Evolutionary conservation across 2,888 invertebrate species (phyloP).

Genomic region (Autographa gamma): DNA sequence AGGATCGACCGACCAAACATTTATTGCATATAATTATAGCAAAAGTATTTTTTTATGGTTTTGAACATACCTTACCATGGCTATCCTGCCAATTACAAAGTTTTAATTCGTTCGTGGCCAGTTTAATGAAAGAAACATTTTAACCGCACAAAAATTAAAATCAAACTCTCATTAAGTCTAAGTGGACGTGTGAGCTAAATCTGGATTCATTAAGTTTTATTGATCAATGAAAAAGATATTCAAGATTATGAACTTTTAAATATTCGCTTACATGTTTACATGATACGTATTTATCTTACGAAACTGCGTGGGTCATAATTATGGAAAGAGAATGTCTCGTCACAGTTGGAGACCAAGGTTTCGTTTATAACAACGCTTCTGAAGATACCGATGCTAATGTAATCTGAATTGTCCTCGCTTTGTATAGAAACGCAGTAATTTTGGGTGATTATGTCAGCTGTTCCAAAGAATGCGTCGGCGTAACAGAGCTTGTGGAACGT

Average conservation of each 20-base stretch:
- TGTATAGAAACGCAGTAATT: conserved; percentile 77
- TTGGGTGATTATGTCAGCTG: conserved; percentile 83
- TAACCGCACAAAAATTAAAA: neutral
- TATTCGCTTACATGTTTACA: conserved; percentile 42
- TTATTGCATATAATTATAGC: neutral
- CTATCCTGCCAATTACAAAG: neutral
- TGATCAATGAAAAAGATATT: neutral
- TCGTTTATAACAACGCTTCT: conserved; percentile 77
- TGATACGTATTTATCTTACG: conserved; percentile 64
- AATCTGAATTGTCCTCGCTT: conserved; percentile 76
- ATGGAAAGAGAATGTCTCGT: conserved; percentile 79
- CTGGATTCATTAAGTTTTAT: conserved; percentile 1
- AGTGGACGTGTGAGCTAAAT: neutral
- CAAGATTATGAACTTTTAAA: conserved; percentile 23
- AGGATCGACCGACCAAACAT: conserved; percentile 11
- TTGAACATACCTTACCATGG: neutral
- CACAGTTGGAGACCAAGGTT: conserved; percentile 80
- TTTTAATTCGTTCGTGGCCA: neutral
- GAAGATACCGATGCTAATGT: conserved; percentile 70
- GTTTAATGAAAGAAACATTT: neutral
- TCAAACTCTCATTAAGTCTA: neutral
- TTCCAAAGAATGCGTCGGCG: conserved; percentile 79
- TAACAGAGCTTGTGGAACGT: conserved; percentile 72
- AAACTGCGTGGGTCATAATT: conserved; percentile 71
- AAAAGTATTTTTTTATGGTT: neutral